Conservation (phyloP, 2,888 invertebrate species). For the Steinernema carpocapsae region DNA sequence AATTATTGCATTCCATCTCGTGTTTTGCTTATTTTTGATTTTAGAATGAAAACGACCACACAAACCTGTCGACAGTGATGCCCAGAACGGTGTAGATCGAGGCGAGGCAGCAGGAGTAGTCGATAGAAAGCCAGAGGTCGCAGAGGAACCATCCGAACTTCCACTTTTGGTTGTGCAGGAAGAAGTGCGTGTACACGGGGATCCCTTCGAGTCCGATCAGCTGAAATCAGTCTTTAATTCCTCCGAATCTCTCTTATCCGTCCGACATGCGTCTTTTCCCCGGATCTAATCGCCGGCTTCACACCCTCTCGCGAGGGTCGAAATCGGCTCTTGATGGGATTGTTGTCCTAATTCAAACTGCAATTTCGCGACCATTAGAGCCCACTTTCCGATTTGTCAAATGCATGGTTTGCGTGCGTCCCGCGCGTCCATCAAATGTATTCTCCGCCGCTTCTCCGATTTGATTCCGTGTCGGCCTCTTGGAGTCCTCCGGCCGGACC, state of each 20-base stretch:
- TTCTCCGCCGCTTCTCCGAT: constrained; percentile 3
- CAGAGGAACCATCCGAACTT: constrained; percentile 92
- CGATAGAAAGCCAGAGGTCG: constrained; percentile 96
- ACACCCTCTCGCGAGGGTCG: constrained; percentile 13
- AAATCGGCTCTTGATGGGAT: constrained; percentile 22
- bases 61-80: constrained; percentile 91
- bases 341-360: not conserved
- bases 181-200: constrained; percentile 97
- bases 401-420: not conserved
- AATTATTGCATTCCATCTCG: no score
- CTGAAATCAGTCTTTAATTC: constrained; percentile 50
- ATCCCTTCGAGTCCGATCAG: constrained; percentile 96
- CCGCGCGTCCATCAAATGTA: constrained; percentile 20
- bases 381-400: constrained; percentile 31
- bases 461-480: constrained; percentile 18
- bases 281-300: not conserved
- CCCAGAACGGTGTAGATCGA: constrained; percentile 98
- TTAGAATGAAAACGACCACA: no score
- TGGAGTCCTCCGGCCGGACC: constrained; percentile 16
- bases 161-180: constrained; percentile 87
- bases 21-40: no score
- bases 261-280: not conserved
- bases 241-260: not conserved
- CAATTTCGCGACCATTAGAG: constrained; percentile 24
- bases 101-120: constrained; percentile 95